Base-by-base conservation (phyloP, 2,113 vertebrate species). In the Sitta europaea region DNA sequence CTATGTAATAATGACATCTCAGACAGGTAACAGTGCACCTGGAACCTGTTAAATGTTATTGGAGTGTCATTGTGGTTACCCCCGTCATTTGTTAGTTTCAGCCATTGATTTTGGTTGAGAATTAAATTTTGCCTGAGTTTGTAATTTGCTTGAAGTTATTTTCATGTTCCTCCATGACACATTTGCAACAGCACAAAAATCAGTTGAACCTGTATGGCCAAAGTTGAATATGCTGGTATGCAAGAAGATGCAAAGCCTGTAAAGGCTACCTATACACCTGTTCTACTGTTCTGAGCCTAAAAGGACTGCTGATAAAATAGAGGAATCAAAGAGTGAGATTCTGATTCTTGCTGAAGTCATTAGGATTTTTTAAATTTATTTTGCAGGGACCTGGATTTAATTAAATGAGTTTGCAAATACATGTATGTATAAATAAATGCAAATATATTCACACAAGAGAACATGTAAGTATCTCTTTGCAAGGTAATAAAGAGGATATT, bases 401-500 rank as follows among this genome's bases (percentile, higher is more conserved):
- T 82, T 40, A 80, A 61, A 29, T 28, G 42, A 1, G 0, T 77
- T 89, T 86, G 29, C 51, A 94, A 61, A 43, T 63, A 73, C 0
- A 2, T 58, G 35, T 43, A 20, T 82, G 11, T 70, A 58, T 55
- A 90, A 85, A 87, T 66, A 74, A 83, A 92, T 88, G 63, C 55
- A 85, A 91, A 97, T 93, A 66, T 38, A 92, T 90, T 70, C 82
- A 90, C 51, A 63, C 4, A 68, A 73, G 63, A 82, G 63, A 92
- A 90, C 22, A 51, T 43, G 47, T 58, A 90, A 90, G 29, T 70
- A 91, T 55, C 58, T 88, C 13, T 90, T 43, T 76, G 82, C 38
- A 63, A 90, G 38, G 31, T 67, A 94, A 88, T 90, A 88, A 93
- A 94, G 31, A 95, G 17, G 15, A 51, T 77, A 90, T 86, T 96